These are phyloP conservation scores for Cephus pygmeus DNA, from an alignment of 2,888 invertebrate species.

Conservation along the genomic window DNA sequence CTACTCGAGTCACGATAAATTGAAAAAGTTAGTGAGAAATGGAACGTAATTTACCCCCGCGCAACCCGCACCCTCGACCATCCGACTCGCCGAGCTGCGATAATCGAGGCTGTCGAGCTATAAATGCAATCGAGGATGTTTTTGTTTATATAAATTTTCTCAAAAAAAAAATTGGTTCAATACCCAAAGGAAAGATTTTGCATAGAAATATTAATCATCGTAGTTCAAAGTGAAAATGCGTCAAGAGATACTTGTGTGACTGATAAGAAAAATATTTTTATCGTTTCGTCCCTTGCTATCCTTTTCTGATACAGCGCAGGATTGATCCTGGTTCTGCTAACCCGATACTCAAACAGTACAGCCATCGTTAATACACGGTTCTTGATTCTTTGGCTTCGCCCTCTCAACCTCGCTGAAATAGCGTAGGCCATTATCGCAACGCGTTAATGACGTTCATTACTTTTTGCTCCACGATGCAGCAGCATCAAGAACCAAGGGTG, in stretches of 20 bases:
- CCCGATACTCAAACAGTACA: conserved; percentile 20
- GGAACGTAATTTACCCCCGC: conserved; percentile 56
- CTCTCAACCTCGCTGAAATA: background rate
- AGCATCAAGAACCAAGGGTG: conserved; percentile 19
- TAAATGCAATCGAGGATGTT: background rate
- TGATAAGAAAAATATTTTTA: background rate
- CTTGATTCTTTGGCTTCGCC: conserved; percentile 18
- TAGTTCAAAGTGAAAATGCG: no score
- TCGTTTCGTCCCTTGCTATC: background rate
- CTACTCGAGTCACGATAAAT: conserved; percentile 59
- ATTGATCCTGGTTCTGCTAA: background rate
- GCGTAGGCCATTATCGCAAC: conserved; percentile 48
- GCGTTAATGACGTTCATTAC: conserved; percentile 56
- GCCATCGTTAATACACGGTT: conserved; percentile 31
- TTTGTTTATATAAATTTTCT: background rate
- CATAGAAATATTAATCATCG: background rate
- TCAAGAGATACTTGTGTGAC: background rate
- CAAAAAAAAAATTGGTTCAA: background rate
- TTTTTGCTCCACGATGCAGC: conserved; percentile 41
- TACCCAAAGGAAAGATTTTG: background rate
- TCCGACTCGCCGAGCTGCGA: conserved; percentile 19
- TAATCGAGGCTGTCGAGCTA: conserved; percentile 29
- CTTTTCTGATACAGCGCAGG: background rate
- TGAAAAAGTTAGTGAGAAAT: conserved; percentile 63
- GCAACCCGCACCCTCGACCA: conserved; percentile 24